Percentiles rank a stretch among this genome's conserved stretches.
Conservation (phyloP, 64 coral and sea anemone genomes). For the Hydrozoanthus tunicans region DNA sequence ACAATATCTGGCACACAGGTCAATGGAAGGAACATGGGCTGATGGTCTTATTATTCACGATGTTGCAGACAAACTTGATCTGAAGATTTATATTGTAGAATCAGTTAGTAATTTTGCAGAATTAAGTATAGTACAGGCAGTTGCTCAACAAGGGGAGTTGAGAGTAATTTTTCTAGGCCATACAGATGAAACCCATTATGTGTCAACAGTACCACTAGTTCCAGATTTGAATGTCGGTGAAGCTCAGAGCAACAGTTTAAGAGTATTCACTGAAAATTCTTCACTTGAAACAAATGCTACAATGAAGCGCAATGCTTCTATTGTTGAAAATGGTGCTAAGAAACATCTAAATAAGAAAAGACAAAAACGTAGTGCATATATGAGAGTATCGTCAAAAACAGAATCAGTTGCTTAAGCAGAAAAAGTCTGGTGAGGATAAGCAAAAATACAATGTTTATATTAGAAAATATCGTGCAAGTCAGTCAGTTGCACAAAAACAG, state of each 20-base stretch:
- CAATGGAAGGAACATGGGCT: neutral
- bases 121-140: neutral
- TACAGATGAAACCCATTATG: neutral
- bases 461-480: neutral
- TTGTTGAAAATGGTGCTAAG: neutral
- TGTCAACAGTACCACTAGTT: neutral
- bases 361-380: neutral
- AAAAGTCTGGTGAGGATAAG: neutral
- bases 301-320: neutral
- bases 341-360: neutral
- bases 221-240: neutral
- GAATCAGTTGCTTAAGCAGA: neutral
- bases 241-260: neutral
- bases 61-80: conserved; percentile 1
- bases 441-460: neutral
- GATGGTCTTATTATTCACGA: neutral
- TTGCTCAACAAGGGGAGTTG: too few relatives aligned
- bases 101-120: neutral
- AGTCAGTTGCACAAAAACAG: too few relatives aligned
- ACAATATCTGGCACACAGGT: neutral
- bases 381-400: neutral
- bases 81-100: neutral
- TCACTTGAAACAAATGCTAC: neutral
- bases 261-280: too few relatives aligned
- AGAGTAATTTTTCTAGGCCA: neutral